Base-by-base conservation (phyloP, 2,888 invertebrate genomes). In the Eulithis prunata region DNA sequence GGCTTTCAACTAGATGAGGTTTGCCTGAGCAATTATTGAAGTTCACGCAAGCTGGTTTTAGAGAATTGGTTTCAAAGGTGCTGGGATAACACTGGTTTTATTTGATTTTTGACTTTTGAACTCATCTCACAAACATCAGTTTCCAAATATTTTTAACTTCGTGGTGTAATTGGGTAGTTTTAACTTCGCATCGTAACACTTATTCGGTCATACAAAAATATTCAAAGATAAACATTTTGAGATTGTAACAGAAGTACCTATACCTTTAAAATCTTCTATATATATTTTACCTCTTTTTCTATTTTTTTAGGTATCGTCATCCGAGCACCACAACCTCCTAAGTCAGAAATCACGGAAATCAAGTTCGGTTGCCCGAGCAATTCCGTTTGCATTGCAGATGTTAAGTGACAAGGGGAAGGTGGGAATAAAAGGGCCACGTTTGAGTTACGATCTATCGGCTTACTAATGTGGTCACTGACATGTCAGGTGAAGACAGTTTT, bases 1-100 rank as follows among this genome's bases (percentile, higher is more conserved):
- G 64, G 73, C 75, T 75, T 63, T 71, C 61, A 77, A 74, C 75
- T 71, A 72, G 75, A 77, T 78, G 72, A 73, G 75, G 69, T 74
- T 71, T 71, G 71, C 68, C 66, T 61, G 43, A 56, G 64, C 68
- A 68, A 68, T 68, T 68, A 68, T 68, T 68, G 61, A 64, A 68
- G 57, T 57, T 68, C 64, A 13, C 56, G 14, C 61, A 62, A 61
- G 49, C 56, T n/a, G 56, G 63, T 59, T 64, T 68, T 51, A 64
- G 64, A 51, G 61, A 55, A 60, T 61, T 54, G 67, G 41, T 51
- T 55, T 32, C 36, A 45, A 52, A 68, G 68, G 68, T 68, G 55
- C 32, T 36, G 3, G 8, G 11, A 45, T 38, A 13, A 62, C 62
- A 64, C 46, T 46, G 49, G 54, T 57, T 63, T 59, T 65, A 54